Conservation (phyloP, 2,888 invertebrate species). For the Hartigia nigra region DNA sequence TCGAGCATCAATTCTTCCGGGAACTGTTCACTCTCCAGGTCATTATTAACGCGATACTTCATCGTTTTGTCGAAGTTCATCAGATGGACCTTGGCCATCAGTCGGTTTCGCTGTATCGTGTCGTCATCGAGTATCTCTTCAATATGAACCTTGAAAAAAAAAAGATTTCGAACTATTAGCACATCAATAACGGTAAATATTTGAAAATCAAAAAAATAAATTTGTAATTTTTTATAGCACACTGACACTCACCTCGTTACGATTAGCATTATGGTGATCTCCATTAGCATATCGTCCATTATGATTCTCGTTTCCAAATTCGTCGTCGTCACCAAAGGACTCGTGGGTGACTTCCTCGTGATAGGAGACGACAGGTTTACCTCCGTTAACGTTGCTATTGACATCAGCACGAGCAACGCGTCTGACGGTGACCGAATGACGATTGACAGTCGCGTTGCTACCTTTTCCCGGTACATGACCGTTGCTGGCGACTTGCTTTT, state of each 20-base stretch:
- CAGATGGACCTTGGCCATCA: conserved; percentile 49
- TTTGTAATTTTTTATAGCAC: conserved; percentile 18
- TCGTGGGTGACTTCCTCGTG: conserved; percentile 59
- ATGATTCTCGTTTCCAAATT: conserved; percentile 53
- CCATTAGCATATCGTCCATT: conserved; percentile 43
- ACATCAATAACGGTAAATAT: not conserved
- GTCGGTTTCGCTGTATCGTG: conserved; percentile 45
- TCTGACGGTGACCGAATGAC: conserved; percentile 56
- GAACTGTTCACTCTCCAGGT: conserved; percentile 66
- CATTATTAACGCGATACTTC: conserved; percentile 64
- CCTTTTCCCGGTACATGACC: conserved; percentile 54
- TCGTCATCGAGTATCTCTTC: conserved; percentile 44
- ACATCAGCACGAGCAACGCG: conserved; percentile 61
- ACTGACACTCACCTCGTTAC: conserved; percentile 23
- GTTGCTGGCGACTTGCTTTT: conserved; percentile 51
- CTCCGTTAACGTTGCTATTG: conserved; percentile 61
- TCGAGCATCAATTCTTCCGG: conserved; percentile 56
- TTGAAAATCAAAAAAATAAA: conserved; percentile 17
- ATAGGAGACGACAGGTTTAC: conserved; percentile 62
- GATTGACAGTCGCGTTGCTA: conserved; percentile 61
- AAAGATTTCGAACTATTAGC: not conserved
- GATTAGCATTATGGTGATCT: conserved; percentile 34
- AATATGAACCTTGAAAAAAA: conserved; percentile 35
- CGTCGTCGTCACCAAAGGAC: conserved; percentile 58
- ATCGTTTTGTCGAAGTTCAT: conserved; percentile 63